phyloP scores from a whole-genome alignment of 2,888 invertebrate genomes.

The Ctena decussata region DNA sequence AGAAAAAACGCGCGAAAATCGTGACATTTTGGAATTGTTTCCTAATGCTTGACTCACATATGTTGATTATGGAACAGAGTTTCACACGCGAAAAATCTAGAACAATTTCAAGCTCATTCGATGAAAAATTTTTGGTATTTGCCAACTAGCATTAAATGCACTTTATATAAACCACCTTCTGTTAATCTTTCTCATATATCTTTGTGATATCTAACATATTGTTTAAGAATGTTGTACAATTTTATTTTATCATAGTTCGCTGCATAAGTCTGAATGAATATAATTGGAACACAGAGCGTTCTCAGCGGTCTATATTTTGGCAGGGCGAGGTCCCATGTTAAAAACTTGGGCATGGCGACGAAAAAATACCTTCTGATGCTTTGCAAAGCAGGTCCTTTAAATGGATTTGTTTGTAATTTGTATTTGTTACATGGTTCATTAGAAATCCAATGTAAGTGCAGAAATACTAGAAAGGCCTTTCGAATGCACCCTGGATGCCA shows the following conservation, averaged over 20 bases:
- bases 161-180: neutral
- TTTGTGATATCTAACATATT: slow-evolving; percentile 1
- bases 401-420: too few relatives aligned
- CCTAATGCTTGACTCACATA: neutral
- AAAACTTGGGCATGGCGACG: neutral
- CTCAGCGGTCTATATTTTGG: neutral
- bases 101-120: neutral
- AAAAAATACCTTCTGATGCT: too few relatives aligned
- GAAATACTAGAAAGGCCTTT: too few relatives aligned
- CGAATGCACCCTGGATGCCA: too few relatives aligned
- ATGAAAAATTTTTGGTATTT: slow-evolving; percentile 16
- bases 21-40: too few relatives aligned
- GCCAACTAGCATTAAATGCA: slow-evolving; percentile 7
- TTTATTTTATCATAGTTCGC: neutral
- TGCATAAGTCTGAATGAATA: neutral
- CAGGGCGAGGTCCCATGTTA: neutral
- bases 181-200: slow-evolving; percentile 6
- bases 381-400: too few relatives aligned
- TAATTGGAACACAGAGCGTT: neutral
- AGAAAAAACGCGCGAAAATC: too few relatives aligned
- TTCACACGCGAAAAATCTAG: slow-evolving; percentile 5
- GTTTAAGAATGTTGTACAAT: neutral
- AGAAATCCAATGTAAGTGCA: too few relatives aligned
- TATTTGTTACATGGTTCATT: too few relatives aligned
- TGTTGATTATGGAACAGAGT: neutral